Conservation (phyloP, 2,113 vertebrate genomes). For the Prochilodus magdalenae region DNA sequence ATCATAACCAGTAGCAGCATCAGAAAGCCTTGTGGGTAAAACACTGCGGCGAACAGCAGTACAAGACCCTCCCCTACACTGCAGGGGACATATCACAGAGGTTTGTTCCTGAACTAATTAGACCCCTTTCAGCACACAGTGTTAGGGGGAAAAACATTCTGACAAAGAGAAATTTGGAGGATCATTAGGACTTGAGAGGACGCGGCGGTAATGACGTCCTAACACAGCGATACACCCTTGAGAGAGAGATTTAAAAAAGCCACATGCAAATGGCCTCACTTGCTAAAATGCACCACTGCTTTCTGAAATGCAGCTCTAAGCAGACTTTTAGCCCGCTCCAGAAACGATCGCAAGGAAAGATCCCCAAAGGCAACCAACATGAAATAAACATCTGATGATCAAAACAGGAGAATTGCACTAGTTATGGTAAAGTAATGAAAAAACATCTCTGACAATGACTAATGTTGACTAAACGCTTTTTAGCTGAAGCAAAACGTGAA, state of each 20-base stretch:
- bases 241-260: constrained; percentile 37
- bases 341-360: constrained; percentile 3
- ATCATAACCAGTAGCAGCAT: constrained; percentile 37
- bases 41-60: constrained; percentile 19
- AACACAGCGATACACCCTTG: constrained; percentile 24
- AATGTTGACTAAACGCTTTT: constrained; percentile 47
- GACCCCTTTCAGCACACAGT: constrained; percentile 39
- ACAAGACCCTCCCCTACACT: constrained; percentile 11
- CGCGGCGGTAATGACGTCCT: constrained; percentile 48
- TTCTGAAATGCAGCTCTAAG: constrained; percentile 46
- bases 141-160: constrained; percentile 34
- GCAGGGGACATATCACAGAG: constrained; percentile 33
- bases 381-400: constrained; percentile 45
- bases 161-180: constrained; percentile 51
- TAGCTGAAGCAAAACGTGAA: constrained; percentile 37
- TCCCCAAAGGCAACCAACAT: constrained; percentile 34
- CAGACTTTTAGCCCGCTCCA: constrained; percentile 8
- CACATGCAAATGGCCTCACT: constrained; percentile 41
- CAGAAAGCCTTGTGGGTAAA: constrained; percentile 39
- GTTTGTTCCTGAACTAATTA: constrained; percentile 51
- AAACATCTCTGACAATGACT: constrained; percentile 19
- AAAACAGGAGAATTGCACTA: constrained; percentile 32
- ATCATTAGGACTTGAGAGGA: constrained; percentile 51
- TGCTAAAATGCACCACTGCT: constrained; percentile 38
- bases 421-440: constrained; percentile 21